phyloP scores from a whole-genome alignment of 2,888 invertebrate species.

The Geotrupes spiniger region DNA sequence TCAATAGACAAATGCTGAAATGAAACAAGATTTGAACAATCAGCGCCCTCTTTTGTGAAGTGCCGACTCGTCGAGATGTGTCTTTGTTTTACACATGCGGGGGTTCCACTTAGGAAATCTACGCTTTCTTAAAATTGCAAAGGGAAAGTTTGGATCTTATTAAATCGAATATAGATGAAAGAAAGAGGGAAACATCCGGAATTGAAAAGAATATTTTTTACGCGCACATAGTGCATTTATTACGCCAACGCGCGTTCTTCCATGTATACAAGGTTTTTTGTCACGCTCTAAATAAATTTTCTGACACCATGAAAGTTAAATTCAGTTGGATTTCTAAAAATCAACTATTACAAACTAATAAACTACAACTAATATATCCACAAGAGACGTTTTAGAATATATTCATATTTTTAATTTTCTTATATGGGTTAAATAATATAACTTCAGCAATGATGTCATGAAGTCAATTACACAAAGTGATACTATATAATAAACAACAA shows the following conservation, averaged over 20 bases:
- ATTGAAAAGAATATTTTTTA: slow-evolving; percentile 3
- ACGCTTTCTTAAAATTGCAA: slow-evolving; percentile 9
- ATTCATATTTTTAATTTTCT: too few species aligned
- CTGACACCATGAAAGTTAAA: too few species aligned
- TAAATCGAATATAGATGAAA: slow-evolving; percentile 10
- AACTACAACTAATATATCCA: too few species aligned
- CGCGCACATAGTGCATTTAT: neutral
- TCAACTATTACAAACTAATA: too few species aligned
- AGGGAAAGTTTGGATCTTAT: slow-evolving; percentile 13
- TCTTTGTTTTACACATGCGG: slow-evolving; percentile 3
- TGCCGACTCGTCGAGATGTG: slow-evolving; percentile 3
- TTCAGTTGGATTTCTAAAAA: too few species aligned
- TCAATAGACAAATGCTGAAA: slow-evolving; percentile 5
- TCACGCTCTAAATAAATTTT: too few species aligned
- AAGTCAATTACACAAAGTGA: too few species aligned
- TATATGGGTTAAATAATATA: too few species aligned
- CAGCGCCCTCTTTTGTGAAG: slow-evolving; percentile 8
- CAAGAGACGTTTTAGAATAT: too few species aligned
- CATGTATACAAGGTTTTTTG: neutral
- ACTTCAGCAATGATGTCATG: too few species aligned
- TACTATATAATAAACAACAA: too few species aligned
- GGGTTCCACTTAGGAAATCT: slow-evolving; percentile 2
- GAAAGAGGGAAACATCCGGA: neutral
- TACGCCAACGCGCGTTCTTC: neutral
- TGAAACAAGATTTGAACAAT: slow-evolving; percentile 11